phyloP scores from a whole-genome alignment of 2,797 vertebrate genomes.

The Helicolenus hilgendorfi region DNA sequence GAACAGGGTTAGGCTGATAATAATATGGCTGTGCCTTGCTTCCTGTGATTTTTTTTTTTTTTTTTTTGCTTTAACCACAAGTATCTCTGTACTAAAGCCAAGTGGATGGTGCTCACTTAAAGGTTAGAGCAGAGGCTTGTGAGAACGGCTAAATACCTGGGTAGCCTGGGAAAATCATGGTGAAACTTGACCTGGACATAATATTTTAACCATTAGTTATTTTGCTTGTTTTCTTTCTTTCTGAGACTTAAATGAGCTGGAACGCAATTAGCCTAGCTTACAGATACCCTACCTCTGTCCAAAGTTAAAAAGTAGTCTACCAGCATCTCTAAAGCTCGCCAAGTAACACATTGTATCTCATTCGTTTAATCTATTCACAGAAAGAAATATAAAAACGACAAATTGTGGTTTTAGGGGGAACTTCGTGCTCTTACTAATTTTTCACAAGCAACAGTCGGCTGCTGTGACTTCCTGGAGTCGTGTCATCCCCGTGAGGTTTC shows the following conservation, averaged over 20 bases:
- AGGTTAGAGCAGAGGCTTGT: conserved; percentile 1
- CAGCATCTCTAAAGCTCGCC: background rate
- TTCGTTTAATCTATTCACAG: background rate
- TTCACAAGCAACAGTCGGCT: background rate
- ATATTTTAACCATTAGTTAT: background rate
- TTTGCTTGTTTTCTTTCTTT: background rate
- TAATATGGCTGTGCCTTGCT: conserved; percentile 47
- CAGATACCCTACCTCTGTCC: background rate
- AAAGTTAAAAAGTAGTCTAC: background rate
- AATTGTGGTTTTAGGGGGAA: background rate
- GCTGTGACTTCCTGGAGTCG: background rate
- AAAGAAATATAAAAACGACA: background rate
- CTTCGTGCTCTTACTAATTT: background rate
- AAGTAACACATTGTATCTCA: background rate
- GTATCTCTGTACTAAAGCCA: conserved; percentile 38
- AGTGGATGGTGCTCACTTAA: conserved; percentile 33
- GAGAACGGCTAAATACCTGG: background rate
- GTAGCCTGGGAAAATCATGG: background rate
- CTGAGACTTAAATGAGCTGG: background rate
- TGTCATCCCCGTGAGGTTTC: background rate
- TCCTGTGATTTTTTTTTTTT: conserved; percentile 27
- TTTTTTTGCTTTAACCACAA: conserved; percentile 17
- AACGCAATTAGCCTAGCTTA: background rate
- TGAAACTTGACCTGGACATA: background rate
- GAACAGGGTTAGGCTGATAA: conserved; percentile 43